Conservation (phyloP, 2,113 vertebrate species). For the Phyllostomus discolor region DNA sequence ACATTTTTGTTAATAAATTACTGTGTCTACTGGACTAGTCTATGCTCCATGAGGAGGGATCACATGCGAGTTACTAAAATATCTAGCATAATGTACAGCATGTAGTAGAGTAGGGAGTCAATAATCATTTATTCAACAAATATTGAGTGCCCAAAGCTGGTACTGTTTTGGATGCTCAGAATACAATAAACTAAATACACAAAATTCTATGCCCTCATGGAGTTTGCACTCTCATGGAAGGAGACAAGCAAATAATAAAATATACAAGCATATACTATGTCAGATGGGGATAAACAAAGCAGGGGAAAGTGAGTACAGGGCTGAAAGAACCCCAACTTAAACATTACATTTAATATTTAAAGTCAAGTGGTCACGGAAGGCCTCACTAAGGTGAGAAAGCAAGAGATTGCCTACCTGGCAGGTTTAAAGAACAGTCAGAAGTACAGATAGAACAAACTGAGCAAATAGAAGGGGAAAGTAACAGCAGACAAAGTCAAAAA, state of each 20-base stretch:
- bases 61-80: not conserved
- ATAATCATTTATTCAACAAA: not conserved
- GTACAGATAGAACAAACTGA: not conserved
- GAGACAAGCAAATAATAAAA: not conserved
- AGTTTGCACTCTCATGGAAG: too few species aligned
- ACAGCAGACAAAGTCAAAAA: not conserved
- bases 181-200: not conserved
- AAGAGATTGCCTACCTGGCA: not conserved
- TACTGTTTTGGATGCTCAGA: not conserved
- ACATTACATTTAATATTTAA: not conserved
- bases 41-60: not conserved
- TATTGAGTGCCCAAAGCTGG: too few species aligned
- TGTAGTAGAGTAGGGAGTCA: not conserved
- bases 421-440: not conserved
- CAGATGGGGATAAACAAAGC: not conserved
- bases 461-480: not conserved
- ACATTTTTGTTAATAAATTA: not conserved
- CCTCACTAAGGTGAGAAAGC: not conserved
- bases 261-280: not conserved
- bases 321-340: not conserved
- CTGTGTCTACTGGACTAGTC: not conserved
- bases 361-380: not conserved
- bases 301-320: not conserved
- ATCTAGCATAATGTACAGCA: not conserved
- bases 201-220: not conserved